Conservation (phyloP, 2,888 invertebrate species). For the Ethmia dodecea region DNA sequence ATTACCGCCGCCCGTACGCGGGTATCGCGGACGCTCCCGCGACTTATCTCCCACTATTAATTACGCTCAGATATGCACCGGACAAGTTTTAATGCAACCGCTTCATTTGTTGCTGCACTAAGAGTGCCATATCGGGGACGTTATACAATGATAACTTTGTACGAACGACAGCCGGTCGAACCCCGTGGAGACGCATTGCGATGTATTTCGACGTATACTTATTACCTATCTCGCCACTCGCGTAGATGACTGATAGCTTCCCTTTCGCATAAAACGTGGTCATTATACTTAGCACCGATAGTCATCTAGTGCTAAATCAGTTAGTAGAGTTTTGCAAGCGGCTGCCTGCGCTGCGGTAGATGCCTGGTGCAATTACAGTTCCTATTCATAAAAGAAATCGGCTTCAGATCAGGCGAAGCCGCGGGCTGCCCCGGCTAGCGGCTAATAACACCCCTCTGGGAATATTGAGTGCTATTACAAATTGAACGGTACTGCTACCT, state of each 20-base stretch:
- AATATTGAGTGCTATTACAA: slow-evolving; percentile 65
- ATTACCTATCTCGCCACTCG: slow-evolving; percentile 23
- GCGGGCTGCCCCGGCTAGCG: slow-evolving; percentile 47
- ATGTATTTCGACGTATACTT: slow-evolving; percentile 28
- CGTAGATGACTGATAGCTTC: slow-evolving; percentile 46
- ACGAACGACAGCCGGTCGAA: slow-evolving; percentile 39
- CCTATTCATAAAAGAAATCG: slow-evolving; percentile 68
- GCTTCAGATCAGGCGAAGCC: slow-evolving; percentile 61
- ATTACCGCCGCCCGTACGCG: slow-evolving; percentile 39
- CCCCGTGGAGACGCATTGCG: slow-evolving; percentile 18
- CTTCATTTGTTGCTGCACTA: slow-evolving; percentile 68
- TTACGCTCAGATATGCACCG: slow-evolving; percentile 68
- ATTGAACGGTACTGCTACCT: slow-evolving; percentile 62
- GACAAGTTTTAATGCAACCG: slow-evolving; percentile 76
- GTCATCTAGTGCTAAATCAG: slow-evolving; percentile 53
- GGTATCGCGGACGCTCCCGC: slow-evolving; percentile 56
- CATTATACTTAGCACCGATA: slow-evolving; percentile 48
- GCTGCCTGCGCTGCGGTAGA: slow-evolving; percentile 32
- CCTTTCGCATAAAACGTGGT: slow-evolving; percentile 34
- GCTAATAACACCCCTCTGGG: slow-evolving; percentile 65
- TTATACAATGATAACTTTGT: slow-evolving; percentile 66
- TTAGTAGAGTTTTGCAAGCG: slow-evolving; percentile 48
- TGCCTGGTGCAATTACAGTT: slow-evolving; percentile 57
- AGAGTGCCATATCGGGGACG: slow-evolving; percentile 66
- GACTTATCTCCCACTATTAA: slow-evolving; percentile 73